Evolutionary conservation across 2,797 vertebrate species (phyloP).

Genomic region (Natrix natrix): DNA sequence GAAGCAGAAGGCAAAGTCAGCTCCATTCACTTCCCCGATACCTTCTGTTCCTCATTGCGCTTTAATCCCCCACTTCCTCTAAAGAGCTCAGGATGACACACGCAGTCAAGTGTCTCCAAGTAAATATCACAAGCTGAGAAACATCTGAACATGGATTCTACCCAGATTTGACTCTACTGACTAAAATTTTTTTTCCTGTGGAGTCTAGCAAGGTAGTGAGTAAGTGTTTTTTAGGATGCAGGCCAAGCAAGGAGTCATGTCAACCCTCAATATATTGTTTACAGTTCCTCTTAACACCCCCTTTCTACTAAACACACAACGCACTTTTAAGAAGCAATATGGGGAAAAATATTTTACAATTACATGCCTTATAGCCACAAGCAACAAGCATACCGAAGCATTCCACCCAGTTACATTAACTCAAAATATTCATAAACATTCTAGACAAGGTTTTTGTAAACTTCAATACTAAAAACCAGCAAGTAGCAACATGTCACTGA

Average conservation of each 20-base stretch:
- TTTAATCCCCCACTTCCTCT: neutral
- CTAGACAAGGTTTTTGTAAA: neutral
- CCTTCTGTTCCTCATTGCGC: neutral
- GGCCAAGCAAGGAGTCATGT: neutral
- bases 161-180: neutral
- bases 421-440: neutral
- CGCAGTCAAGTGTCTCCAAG: neutral
- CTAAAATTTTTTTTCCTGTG: neutral
- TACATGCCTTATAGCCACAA: neutral
- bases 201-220: neutral
- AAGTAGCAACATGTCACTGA: neutral
- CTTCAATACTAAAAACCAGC: neutral
- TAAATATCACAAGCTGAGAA: too few relatives aligned
- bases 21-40: neutral
- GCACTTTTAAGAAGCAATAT: neutral
- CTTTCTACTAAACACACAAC: neutral
- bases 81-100: neutral
- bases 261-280: neutral
- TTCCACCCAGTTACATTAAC: neutral
- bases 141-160: neutral
- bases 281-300: neutral
- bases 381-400: neutral
- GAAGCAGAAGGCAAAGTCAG: neutral
- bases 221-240: neutral
- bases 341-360: neutral